Evolutionary conservation across 2,888 invertebrate genomes (phyloP), one percentile per base, ranked within the genome.

Genomic region (Melipona beecheii): DNA sequence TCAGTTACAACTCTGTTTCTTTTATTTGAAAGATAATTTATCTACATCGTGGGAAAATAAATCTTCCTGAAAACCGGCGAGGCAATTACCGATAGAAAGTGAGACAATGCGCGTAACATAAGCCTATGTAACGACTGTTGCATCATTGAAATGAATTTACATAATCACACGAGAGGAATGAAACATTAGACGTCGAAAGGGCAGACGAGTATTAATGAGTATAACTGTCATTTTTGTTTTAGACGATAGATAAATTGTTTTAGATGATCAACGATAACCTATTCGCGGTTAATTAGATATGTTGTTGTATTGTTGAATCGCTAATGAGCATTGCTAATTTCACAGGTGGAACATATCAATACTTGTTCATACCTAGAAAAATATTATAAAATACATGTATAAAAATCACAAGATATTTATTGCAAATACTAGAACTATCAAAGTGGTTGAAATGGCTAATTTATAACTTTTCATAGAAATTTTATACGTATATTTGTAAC

Each of bases 71-170:
- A 56, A n/a, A 13, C 60, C 50, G 80, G 58, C 65, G 64, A 50
- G 52, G 78, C 62, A 77, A 77, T 77, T 77, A 70, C 66, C 36
- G 31, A 52, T 79, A 19, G 76, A 69, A 76, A 76, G 76, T 75
- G 64, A 50, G 69, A 64, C 79, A 64, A 36, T 69, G 21, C 62
- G 17, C n/a, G 31, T 21, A 43, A 43, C 27, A 54, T 56, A 6
- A 72, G 49, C 62, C 19, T 62, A 62, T 79, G 69, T 24, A 27
- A 15, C 43, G 54, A 50, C 5, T 5, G 64, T 79, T 69, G 54
- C 31, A 62, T n/a, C 43, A 31, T 36, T 62, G 43, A 36, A 66
- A 72, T 36, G 60, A 50, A 54, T 72, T 72, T 81, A 72, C 68
- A 54, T 31, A 60, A 54, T 49, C 9, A 21, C 13, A 21, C 2